Base-by-base conservation (phyloP, 2,797 vertebrate genomes). In the Peromyscus nudipes region DNA sequence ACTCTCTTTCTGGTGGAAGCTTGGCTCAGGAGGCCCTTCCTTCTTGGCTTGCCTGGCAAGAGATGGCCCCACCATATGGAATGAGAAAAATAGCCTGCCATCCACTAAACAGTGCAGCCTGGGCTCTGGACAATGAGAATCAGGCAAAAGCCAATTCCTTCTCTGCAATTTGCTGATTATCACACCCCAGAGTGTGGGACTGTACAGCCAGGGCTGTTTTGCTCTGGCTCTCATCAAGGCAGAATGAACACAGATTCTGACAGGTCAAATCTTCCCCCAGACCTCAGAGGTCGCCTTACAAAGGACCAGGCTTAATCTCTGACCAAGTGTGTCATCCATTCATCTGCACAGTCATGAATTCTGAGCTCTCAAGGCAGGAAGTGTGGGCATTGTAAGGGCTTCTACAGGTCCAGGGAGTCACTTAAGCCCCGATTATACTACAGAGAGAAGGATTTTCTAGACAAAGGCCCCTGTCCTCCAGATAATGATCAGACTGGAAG, bases 291-390 rank as follows among this genome's bases (percentile, higher is more conserved):
- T 98, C 98, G 98, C 96, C 97, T 62, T 98, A 99, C 99, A 99
- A 99, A 99, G 98, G 97, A 97, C 97, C 96, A 94, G 12, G 95
- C 99, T 99, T 99, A 99, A 99, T 99, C 99, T 99, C 99, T 98
- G 95, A 99, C 98, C 99, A 98, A 99, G 98, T 98, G 98, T 98
- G 96, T 98, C 98, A 98, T 99, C 99, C 98, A 98, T 99, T 99
- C 99, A 99, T 99, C 98, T 99, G 99, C 99, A 98, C 97, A 98
- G 99, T 99, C 99, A 99, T 99, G 99, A 99, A 99, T 99, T 99
- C 99, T 98, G 98, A 98, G 98, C 98, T 98, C 99, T 98, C 98
- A 98, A 97, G 97, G 99, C 99, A 99, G 99, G 99, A 99, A 99
- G 99, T 99, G 98, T 99, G 94, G 98, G 98, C 98, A 98, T 98